Evolutionary conservation across 2,113 vertebrate species (phyloP), one percentile per base, ranked within the genome.

Genomic region (Trichomycterus rosablanca): DNA sequence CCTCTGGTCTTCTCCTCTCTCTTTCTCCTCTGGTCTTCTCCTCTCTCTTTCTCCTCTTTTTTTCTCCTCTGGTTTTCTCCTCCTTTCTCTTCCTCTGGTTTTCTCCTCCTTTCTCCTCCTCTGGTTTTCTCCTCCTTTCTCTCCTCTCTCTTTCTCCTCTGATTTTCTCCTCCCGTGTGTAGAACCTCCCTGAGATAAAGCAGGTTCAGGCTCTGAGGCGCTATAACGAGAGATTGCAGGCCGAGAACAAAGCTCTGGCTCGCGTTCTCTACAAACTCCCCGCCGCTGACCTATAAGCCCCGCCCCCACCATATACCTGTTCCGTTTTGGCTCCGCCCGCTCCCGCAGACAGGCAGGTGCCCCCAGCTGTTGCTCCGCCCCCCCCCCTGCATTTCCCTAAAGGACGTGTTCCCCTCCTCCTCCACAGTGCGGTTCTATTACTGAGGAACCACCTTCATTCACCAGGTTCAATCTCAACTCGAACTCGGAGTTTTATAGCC

Each of bases 171-270:
- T 75, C 56, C 71, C 20, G 89, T 79, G 80, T 88, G 80, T 90
- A 98, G 95, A 94, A 90, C 84, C 91, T 94, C 79, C 91, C 90
- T 74, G 91, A 94, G 90, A 89, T 96, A 93, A 95, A 93, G 87
- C 93, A 97, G 87, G 93, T 94, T 89, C 92, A 93, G 14, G 85
- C 92, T 84, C 89, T 97, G 90, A 90, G 89, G 78, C 88, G 89
- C 86, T 87, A 94, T 86, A 96, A 97, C 89, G 93, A 98, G 83
- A 89, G 87, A 63, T 90, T 98, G 89, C 84, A 94, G 91, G 89
- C 89, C 74, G 96, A 97, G 90, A 98, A 96, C 89, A 92, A 93
- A 88, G 95, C 93, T 74, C 90, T 98, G 90, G 90, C 91, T 76
- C 91, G 95, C 68, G 96, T 94, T 86, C 79, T 98, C 90, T 89